Conservation (phyloP, 2,113 vertebrate species). For the Eublepharis macularius region DNA sequence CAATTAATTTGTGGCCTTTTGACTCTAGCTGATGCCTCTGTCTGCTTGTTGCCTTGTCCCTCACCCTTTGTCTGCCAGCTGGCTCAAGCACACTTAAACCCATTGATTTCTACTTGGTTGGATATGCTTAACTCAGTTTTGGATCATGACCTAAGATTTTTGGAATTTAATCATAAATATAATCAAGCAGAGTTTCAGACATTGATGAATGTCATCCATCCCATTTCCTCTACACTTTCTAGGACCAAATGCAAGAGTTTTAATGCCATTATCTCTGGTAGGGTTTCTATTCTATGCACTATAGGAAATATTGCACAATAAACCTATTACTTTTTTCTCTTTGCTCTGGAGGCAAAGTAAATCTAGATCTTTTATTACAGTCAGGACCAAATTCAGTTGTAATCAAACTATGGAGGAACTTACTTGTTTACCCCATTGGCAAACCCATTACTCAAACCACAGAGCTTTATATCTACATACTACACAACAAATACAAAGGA, state of each 20-base stretch:
- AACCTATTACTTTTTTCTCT: background rate
- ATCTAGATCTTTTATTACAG: slow-evolving; percentile 6
- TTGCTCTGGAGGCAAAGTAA: background rate
- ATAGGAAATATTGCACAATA: background rate
- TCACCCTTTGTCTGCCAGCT: too few species aligned
- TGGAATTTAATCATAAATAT: background rate
- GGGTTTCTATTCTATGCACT: background rate
- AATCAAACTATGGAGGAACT: background rate
- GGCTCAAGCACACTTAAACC: too few species aligned
- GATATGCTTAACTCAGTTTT: too few species aligned
- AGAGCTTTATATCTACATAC: background rate
- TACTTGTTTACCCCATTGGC: slow-evolving; percentile 7
- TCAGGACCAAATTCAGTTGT: background rate
- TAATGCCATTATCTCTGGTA: background rate
- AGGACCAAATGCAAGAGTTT: too few species aligned
- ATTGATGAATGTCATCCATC: background rate
- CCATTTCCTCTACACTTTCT: too few species aligned
- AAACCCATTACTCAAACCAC: slow-evolving; percentile 1
- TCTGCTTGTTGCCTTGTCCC: too few species aligned
- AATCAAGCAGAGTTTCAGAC: background rate
- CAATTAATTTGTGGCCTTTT: too few species aligned
- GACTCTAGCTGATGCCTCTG: too few species aligned
- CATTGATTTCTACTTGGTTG: too few species aligned
- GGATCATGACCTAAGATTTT: background rate
- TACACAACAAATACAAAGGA: slow-evolving; percentile 9